Evolutionary conservation across 1,140 invertebrate genomes (phyloP), one percentile per base, ranked within the genome.

Genomic region (Rhynchophorus ferrugineus): DNA sequence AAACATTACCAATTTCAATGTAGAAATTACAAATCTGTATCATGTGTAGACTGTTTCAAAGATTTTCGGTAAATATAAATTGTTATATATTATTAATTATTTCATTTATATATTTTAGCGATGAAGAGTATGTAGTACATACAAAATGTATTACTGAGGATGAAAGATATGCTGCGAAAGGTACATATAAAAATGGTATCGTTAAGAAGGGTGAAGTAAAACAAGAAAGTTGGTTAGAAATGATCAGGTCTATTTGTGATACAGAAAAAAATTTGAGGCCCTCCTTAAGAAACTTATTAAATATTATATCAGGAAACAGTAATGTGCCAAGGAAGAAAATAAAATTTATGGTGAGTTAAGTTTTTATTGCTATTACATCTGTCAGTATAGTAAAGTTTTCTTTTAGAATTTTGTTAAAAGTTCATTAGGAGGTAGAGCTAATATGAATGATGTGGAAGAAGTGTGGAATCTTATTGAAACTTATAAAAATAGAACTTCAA

Each of bases 71-170:
- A 75, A 78, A 29, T 16, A 22, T 6, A 2, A 1, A 14, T 17
- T 45, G 9, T 17, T 8, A 22, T 42, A 43, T 56, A 33, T 34
- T 50, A 35, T 44, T 45, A 13, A 47, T 63, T 57, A 37, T 59
- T 67, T 60, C 50, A n/a, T n/a, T n/a, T n/a, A n/a, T n/a, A n/a
- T n/a, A 59, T 56, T 63, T 76, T 65, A 90, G 88, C 58, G 83
- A 78, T 1, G 77, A 92, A 56, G 85, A 87, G 29, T 95, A 91
- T 71, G 76, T 80, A 17, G 70, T 69, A 2, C 94, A 97, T 67
- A 90, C 75, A n/a, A 91, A 92, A 74, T 97, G 94, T 72, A 80
- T 96, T 34, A 85, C 83, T 2, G 94, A 97, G 75, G 82, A 87
- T 35, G 81, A 96, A 71, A 84, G 91, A 60, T 97, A 96, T 66